Conservation (phyloP, 1,140 invertebrate genomes). For the Dufourea novaeangliae region DNA sequence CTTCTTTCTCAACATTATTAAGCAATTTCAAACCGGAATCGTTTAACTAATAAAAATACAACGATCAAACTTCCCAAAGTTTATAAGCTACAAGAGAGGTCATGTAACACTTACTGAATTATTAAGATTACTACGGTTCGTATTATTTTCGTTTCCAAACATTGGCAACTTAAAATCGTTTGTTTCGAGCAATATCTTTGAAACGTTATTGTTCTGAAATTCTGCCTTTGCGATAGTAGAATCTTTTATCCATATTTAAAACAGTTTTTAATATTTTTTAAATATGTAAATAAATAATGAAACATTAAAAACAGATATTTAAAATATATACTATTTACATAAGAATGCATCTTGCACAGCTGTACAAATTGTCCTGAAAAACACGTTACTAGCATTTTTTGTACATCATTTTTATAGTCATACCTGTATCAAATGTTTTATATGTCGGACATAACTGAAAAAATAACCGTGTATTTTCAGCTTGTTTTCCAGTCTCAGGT, state of each 20-base stretch:
- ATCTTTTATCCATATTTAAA: neutral
- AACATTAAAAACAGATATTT: neutral
- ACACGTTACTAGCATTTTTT: neutral
- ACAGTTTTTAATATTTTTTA: constrained; percentile 12
- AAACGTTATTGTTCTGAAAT: neutral
- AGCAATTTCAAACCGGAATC: neutral
- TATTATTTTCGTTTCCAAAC: neutral
- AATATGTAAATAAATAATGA: constrained; percentile 21
- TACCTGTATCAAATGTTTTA: constrained; percentile 9
- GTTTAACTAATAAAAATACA: neutral
- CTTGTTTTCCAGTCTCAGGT: constrained; percentile 39
- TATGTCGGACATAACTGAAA: constrained; percentile 48
- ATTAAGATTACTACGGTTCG: neutral
- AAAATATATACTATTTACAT: constrained; percentile 14
- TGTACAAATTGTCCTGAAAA: neutral
- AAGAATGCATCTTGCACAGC: neutral
- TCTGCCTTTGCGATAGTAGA: neutral
- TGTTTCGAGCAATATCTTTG: neutral
- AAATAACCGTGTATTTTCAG: constrained; percentile 56
- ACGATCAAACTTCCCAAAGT: neutral
- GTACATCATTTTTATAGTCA: neutral
- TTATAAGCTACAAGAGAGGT: neutral
- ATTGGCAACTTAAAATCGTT: neutral
- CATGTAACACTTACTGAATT: neutral
- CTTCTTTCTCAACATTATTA: neutral